Conservation (phyloP, 2,888 invertebrate genomes). For the Ophonus ardosiacus region DNA sequence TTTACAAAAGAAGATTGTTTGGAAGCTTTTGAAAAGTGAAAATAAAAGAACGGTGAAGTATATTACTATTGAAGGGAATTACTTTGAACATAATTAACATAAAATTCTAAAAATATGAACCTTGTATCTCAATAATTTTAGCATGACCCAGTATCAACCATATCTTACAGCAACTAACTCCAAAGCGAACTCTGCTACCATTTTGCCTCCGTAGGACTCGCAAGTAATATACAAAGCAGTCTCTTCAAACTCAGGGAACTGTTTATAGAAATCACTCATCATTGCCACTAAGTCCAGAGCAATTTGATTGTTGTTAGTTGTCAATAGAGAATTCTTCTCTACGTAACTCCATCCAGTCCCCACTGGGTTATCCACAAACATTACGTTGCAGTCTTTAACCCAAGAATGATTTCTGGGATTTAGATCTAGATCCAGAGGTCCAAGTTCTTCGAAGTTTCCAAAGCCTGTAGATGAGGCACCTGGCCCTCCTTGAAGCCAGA, state of each 20-base stretch:
- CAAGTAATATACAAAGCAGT: slow-evolving; percentile 80
- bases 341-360: slow-evolving; percentile 92
- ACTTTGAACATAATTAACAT: too few relatives aligned
- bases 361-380: slow-evolving; percentile 93
- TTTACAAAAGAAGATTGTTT: background rate
- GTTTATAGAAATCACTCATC: slow-evolving; percentile 76
- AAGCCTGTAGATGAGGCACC: slow-evolving; percentile 78
- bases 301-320: slow-evolving; percentile 80
- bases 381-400: slow-evolving; percentile 88
- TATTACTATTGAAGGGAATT: too few relatives aligned
- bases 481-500: slow-evolving; percentile 94
- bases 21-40: background rate
- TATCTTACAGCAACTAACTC: slow-evolving; percentile 69
- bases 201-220: slow-evolving; percentile 84
- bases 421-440: slow-evolving; percentile 84
- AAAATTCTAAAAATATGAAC: too few relatives aligned
- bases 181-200: slow-evolving; percentile 80
- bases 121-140: too few relatives aligned
- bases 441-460: slow-evolving; percentile 93
- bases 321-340: slow-evolving; percentile 76
- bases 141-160: background rate
- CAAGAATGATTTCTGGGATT: slow-evolving; percentile 86
- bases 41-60: too few relatives aligned
- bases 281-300: slow-evolving; percentile 78
- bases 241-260: slow-evolving; percentile 77